These are phyloP conservation scores for Aspidiotus destructor DNA, from an alignment of 2,888 invertebrate genomes.

Conservation along the genomic window DNA sequence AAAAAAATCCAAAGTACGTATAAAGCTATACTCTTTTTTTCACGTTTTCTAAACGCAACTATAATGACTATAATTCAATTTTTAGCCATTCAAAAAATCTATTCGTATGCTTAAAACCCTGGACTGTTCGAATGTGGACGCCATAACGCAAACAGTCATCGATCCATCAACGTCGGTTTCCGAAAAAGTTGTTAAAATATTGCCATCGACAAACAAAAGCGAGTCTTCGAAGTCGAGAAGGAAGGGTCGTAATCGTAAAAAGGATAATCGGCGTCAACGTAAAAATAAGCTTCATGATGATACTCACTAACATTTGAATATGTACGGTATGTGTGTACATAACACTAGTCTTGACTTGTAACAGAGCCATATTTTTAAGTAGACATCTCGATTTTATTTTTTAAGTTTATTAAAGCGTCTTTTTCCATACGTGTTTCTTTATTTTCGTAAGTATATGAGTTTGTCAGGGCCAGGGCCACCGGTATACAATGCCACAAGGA, in stretches of 20 bases:
- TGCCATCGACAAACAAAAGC: neutral
- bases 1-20: constrained; percentile 38
- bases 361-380: too few species aligned
- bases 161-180: constrained; percentile 31
- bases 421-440: too few species aligned
- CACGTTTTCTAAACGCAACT: neutral
- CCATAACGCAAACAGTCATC: constrained; percentile 38
- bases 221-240: neutral
- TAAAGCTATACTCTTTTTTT: too few species aligned
- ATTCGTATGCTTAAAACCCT: constrained; percentile 42
- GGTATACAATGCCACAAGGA: too few species aligned
- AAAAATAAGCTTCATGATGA: neutral
- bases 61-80: constrained; percentile 10
- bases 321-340: too few species aligned
- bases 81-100: constrained; percentile 42
- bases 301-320: too few species aligned
- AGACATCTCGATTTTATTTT: too few species aligned
- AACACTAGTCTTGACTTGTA: too few species aligned
- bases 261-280: neutral
- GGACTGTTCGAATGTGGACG: constrained; percentile 43
- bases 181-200: neutral
- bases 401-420: too few species aligned
- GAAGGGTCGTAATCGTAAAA: constrained; percentile 1
- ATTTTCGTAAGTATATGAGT: too few species aligned
- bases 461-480: too few species aligned